These are phyloP conservation scores for Stictonetta naevosa DNA, from an alignment of 2,113 vertebrate genomes.

Conservation along the genomic window DNA sequence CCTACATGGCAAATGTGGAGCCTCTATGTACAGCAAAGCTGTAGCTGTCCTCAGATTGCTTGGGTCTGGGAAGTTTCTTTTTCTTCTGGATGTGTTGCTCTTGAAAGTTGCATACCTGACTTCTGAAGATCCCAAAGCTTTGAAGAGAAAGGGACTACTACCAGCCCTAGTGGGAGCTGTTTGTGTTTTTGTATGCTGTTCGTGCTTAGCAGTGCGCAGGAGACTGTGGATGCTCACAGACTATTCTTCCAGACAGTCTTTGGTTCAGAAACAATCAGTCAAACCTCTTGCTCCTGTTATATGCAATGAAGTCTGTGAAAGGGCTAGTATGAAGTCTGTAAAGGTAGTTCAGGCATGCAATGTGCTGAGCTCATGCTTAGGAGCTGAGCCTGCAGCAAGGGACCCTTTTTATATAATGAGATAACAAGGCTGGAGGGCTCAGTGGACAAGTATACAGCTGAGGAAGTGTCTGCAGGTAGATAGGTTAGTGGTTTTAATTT, in stretches of 20 bases:
- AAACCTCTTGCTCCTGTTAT: fast-evolving
- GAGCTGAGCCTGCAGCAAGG: background rate
- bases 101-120: too few relatives aligned
- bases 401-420: fast-evolving
- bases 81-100: background rate
- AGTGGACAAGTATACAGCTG: background rate
- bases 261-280: fast-evolving
- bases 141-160: background rate
- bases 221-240: background rate
- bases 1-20: background rate
- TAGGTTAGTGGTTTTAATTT: fast-evolving
- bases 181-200: background rate
- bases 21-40: background rate
- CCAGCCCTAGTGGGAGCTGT: background rate
- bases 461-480: too few relatives aligned
- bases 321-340: fast-evolving
- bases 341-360: too few relatives aligned
- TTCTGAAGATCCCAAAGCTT: background rate
- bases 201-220: too few relatives aligned
- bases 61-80: background rate
- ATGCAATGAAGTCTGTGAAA: background rate
- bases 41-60: background rate
- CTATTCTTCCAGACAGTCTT: background rate
- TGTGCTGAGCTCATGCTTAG: too few relatives aligned
- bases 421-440: background rate